Evolutionary conservation across 2,888 invertebrate genomes (phyloP).

Genomic region (Stenurella melanura): DNA sequence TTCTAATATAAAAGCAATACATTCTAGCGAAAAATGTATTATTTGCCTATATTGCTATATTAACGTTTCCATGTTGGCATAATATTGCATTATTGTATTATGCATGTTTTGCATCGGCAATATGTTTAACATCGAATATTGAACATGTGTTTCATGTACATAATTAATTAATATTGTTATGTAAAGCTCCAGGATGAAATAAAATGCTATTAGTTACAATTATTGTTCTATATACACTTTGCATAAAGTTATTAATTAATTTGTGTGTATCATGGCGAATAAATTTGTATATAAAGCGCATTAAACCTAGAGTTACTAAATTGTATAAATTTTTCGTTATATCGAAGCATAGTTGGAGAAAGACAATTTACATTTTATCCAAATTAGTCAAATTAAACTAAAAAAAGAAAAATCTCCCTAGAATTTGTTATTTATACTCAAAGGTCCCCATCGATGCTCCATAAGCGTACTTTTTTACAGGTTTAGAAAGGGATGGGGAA

Average conservation of each 20-base stretch:
- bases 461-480: too few relatives aligned
- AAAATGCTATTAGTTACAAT: background rate
- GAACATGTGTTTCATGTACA: background rate
- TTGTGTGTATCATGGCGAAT: too few relatives aligned
- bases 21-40: background rate
- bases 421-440: too few relatives aligned
- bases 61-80: background rate
- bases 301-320: too few relatives aligned
- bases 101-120: background rate
- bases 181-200: background rate
- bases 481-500: too few relatives aligned
- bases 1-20: background rate
- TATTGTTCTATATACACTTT: background rate
- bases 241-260: background rate
- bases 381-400: too few relatives aligned
- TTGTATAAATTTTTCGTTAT: too few relatives aligned
- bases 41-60: background rate
- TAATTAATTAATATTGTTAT: background rate
- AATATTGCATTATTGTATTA: slow-evolving; percentile 7
- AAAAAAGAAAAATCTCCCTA: too few relatives aligned
- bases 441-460: too few relatives aligned
- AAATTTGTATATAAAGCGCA: too few relatives aligned
- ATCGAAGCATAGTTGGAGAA: too few relatives aligned
- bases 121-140: background rate
- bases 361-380: too few relatives aligned